These are phyloP conservation scores for Musca domestica DNA, from an alignment of 1,140 invertebrate species.

Conservation along the genomic window DNA sequence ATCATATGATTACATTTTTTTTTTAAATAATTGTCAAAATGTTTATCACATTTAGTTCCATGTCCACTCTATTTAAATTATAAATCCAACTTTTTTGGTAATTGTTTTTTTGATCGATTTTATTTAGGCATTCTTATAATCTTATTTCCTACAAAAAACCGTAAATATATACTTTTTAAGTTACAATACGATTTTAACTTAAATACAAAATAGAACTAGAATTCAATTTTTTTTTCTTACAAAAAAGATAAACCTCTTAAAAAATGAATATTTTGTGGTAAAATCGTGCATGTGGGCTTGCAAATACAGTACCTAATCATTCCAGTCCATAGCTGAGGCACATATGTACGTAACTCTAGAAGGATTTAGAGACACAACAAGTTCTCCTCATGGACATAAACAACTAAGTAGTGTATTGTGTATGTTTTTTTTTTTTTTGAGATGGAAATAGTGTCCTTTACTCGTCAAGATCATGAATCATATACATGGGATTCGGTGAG, in stretches of 20 bases:
- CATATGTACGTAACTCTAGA: too few relatives aligned
- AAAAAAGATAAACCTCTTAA: too few relatives aligned
- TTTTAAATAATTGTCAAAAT: too few relatives aligned
- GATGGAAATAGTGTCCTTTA: background rate
- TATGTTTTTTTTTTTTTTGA: background rate
- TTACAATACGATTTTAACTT: too few relatives aligned
- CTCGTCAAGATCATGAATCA: constrained; percentile 34
- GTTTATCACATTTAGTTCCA: too few relatives aligned
- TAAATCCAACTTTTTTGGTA: background rate
- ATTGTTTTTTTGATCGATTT: background rate
- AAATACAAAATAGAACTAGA: background rate
- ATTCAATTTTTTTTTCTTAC: background rate
- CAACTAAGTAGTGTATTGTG: too few relatives aligned
- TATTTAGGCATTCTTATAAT: background rate
- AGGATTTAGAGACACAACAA: too few relatives aligned
- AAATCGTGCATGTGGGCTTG: constrained; percentile 6
- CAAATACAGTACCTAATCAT: background rate
- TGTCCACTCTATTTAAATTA: too few relatives aligned
- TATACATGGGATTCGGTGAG: constrained; percentile 33
- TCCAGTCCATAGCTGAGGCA: background rate
- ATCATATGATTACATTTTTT: too few relatives aligned
- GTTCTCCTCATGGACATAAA: too few relatives aligned
- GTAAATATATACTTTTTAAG: too few relatives aligned
- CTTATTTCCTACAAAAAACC: constrained; percentile 4
- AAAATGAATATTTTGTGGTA: constrained; percentile 8